A percentile compares a stretch with the other conserved stretches of the same genome.
Evolutionary conservation across 2,113 vertebrate species (phyloP).

Genomic region (Bothrops jararaca): DNA sequence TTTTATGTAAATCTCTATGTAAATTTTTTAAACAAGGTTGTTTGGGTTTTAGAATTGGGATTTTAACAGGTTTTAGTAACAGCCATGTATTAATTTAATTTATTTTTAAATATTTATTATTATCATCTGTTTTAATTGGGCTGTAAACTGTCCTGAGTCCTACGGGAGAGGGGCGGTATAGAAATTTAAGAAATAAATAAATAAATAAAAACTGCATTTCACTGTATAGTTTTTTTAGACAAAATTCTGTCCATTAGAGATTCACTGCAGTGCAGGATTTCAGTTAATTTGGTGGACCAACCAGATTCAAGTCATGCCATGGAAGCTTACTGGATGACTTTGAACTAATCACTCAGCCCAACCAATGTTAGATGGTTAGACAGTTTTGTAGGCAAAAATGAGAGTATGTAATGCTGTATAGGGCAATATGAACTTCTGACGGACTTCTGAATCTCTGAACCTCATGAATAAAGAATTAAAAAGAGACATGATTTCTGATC

Average conservation of each 20-base stretch:
- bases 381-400: background rate
- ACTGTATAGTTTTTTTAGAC: background rate
- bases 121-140: too few relatives aligned
- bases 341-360: background rate
- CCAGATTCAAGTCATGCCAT: background rate
- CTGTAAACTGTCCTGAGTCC: too few relatives aligned
- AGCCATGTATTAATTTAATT: too few relatives aligned
- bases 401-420: background rate
- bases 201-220: slow-evolving; percentile 17
- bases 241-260: background rate
- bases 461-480: background rate
- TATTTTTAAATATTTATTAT: too few relatives aligned
- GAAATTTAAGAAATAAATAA: too few relatives aligned
- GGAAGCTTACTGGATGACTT: background rate
- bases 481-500: background rate
- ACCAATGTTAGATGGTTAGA: background rate
- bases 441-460: background rate
- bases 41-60: too few relatives aligned
- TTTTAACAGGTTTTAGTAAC: too few relatives aligned
- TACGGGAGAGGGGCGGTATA: too few relatives aligned
- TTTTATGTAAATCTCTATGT: too few relatives aligned
- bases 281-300: background rate
- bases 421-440: background rate
- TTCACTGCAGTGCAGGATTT: background rate
- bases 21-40: too few relatives aligned